These are phyloP conservation scores for Odontesthes bonariensis DNA, from an alignment of 2,113 vertebrate species.

Conservation along the genomic window DNA sequence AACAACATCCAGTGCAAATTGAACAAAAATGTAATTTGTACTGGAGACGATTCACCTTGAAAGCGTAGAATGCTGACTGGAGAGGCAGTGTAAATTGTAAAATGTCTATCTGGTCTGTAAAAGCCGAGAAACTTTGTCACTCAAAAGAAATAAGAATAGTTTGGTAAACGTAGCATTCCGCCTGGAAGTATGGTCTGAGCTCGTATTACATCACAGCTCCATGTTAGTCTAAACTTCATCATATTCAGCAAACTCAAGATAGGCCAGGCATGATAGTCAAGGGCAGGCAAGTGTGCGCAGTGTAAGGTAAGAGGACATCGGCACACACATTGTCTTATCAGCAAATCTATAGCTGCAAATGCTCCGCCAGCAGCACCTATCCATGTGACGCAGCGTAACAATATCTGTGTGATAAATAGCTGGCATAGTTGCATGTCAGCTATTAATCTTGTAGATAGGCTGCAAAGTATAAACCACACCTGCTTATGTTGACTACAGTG, in stretches of 20 bases:
- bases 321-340: conserved; percentile 56
- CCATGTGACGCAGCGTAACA: conserved; percentile 52
- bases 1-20: conserved; percentile 25
- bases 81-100: conserved; percentile 2
- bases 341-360: conserved; percentile 63
- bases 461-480: conserved; percentile 26
- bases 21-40: conserved; percentile 24
- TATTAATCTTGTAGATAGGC: conserved; percentile 34
- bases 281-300: conserved; percentile 47
- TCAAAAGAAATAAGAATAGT: background rate
- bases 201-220: conserved; percentile 47
- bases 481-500: conserved; percentile 18
- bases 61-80: background rate
- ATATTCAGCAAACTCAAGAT: conserved; percentile 50
- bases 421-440: conserved; percentile 22
- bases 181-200: conserved; percentile 26
- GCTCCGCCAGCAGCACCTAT: conserved; percentile 46
- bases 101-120: conserved; percentile 5
- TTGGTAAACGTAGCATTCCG: conserved; percentile 12
- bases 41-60: conserved; percentile 14
- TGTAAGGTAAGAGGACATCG: conserved; percentile 50
- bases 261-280: conserved; percentile 51
- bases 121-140: conserved; percentile 7
- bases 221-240: conserved; percentile 34
- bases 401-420: conserved; percentile 46